Evolutionary conservation across 2,797 vertebrate genomes (phyloP).

Genomic region (Enteromius thamalakanensis): DNA sequence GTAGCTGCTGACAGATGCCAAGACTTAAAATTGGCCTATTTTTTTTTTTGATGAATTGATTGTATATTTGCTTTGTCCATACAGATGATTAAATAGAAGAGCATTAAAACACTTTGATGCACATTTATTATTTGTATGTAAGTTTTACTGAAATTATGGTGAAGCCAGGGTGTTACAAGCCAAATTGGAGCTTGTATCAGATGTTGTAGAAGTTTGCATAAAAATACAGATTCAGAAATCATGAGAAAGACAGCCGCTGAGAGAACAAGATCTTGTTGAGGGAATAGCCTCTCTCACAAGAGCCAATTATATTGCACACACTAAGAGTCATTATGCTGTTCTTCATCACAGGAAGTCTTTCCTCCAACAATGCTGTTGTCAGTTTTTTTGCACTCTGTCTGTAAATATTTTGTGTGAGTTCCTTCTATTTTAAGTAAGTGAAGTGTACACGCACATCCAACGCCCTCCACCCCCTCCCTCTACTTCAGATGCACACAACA

Average conservation of each 20-base stretch:
- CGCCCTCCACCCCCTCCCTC: constrained; percentile 38
- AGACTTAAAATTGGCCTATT: background rate
- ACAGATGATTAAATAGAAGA: background rate
- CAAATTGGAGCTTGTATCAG: background rate
- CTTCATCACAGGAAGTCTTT: constrained; percentile 43
- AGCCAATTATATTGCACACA: constrained; percentile 40
- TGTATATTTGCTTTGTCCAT: background rate
- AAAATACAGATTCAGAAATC: constrained; percentile 21
- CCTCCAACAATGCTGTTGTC: constrained; percentile 25
- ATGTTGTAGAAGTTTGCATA: no score
- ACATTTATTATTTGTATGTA: background rate
- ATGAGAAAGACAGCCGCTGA: background rate
- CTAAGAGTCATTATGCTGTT: constrained; percentile 21
- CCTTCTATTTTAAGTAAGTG: constrained; percentile 56
- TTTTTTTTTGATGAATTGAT: background rate
- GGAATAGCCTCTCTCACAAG: constrained; percentile 24
- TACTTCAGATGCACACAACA: constrained; percentile 15
- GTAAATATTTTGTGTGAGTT: constrained; percentile 45
- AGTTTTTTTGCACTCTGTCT: constrained; percentile 25
- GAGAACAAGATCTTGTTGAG: background rate
- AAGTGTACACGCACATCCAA: constrained; percentile 45
- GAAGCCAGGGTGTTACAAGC: background rate
- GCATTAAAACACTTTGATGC: background rate
- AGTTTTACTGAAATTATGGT: background rate
- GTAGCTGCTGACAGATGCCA: constrained; percentile 39